These are phyloP conservation scores for Hydrochoerus hydrochaeris DNA, from an alignment of 2,113 vertebrate genomes.

Conservation along the genomic window DNA sequence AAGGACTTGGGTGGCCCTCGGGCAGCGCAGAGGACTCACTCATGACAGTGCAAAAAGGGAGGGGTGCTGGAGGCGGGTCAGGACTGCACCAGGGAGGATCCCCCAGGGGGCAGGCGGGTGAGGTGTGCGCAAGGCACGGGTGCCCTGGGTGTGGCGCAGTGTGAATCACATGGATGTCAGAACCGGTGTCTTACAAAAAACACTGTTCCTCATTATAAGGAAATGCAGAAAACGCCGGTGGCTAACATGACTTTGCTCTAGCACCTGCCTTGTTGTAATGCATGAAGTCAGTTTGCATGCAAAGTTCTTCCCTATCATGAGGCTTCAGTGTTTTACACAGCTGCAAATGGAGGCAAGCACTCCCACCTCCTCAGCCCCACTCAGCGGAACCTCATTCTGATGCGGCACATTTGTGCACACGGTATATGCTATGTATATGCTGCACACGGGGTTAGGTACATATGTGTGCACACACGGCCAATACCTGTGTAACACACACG, in stretches of 20 bases:
- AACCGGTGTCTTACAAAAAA: accelerated
- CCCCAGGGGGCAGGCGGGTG: not conserved
- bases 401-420: accelerated
- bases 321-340: not conserved
- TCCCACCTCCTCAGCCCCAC: not conserved
- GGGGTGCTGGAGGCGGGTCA: too few species aligned
- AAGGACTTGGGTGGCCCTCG: not conserved
- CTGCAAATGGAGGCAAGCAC: not conserved
- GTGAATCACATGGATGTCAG: too few species aligned
- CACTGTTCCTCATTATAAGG: not conserved
- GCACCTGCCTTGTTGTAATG: not conserved
- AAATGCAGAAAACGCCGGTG: not conserved
- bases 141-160: accelerated
- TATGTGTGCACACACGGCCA: not conserved
- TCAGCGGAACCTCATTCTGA: too few species aligned
- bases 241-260: not conserved
- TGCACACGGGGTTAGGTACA: not conserved
- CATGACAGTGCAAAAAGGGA: not conserved
- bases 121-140: accelerated
- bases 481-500: not conserved
- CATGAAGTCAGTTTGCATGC: not conserved
- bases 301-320: not conserved
- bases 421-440: not conserved
- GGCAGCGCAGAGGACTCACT: not conserved
- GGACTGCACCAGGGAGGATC: not conserved